Percentiles rank a stretch among this genome's conserved stretches.
Conservation (phyloP, 2,888 invertebrate species). For the Caenorhabditis angaria region DNA sequence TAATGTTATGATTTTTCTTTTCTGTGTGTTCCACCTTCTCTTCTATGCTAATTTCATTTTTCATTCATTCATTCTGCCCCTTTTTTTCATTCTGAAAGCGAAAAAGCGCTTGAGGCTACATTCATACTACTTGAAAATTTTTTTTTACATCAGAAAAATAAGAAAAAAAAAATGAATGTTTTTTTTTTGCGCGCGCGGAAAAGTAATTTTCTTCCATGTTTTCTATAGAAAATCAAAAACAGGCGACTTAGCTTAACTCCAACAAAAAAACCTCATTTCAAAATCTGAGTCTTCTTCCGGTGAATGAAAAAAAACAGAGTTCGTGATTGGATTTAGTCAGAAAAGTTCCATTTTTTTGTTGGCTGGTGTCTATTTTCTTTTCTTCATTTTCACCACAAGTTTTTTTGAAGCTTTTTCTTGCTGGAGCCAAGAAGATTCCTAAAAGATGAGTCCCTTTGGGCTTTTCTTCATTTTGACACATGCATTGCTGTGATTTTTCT, state of each 20-base stretch:
- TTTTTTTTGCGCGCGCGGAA: background rate
- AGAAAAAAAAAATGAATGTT: too few relatives aligned
- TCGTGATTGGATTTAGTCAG: background rate
- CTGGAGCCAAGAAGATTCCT: background rate
- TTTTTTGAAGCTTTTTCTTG: too few relatives aligned
- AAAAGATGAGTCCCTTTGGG: too few relatives aligned
- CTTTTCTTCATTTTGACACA: constrained; percentile 1
- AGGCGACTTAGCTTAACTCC: too few relatives aligned
- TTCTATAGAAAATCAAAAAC: background rate
- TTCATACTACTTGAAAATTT: constrained; percentile 41
- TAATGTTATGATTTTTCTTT: constrained; percentile 43
- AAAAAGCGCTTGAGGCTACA: constrained; percentile 21
- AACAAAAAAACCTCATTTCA: background rate
- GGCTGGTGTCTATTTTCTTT: too few relatives aligned
- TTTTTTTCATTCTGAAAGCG: constrained; percentile 43
- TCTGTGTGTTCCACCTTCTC: constrained; percentile 56
- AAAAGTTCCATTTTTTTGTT: background rate
- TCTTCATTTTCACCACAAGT: too few relatives aligned
- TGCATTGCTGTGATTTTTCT: too few relatives aligned
- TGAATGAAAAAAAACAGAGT: background rate
- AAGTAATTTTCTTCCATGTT: background rate
- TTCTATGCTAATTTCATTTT: constrained; percentile 47
- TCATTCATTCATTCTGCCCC: too few relatives aligned
- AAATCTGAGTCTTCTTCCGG: background rate
- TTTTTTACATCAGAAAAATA: too few relatives aligned